Evolutionary conservation across 2,113 vertebrate genomes (phyloP), one percentile per base, ranked within the genome.

Genomic region (Anthoscopus minutus): DNA sequence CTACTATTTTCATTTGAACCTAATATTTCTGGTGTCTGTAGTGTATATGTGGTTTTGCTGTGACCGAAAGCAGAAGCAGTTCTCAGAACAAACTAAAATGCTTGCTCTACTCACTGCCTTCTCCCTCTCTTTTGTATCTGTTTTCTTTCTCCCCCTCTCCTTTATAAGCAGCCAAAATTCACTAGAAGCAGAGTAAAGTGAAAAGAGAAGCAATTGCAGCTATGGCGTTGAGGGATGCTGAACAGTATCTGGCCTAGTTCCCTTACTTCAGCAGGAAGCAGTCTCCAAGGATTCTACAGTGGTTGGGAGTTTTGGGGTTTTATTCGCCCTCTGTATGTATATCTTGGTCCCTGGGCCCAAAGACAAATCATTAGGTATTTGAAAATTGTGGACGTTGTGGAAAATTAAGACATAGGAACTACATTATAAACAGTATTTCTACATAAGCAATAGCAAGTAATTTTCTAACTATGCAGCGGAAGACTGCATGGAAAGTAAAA

Each of bases 91-190:
- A 84, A 33, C 22, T 18, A 10, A 48, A 48, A 45, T 40, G 19
- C 4, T 40, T 66, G 6, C 8, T 79, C 20, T 62, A 5, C 13
- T 16, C 10, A 71, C 24, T 57, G 27, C 15, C 19, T 57, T 76
- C 1, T 71, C 7, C 40, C 22, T 4, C 9, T 50, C 65, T 71
- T 45, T 70, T 0, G 0, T 17, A 21, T 9, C 13, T 76, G 6
- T 70, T 65, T 20, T 72, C 10, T 66, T 83, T 33, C 15, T 65
- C 10, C 10, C 0, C 2, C 4, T 80, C 18, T 57, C 7, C 6
- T 11, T 53, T 47, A 4, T 14, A 70, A 53, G 24, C 8, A 38
- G 20, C 4, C 33, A 47, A 92, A 53, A 8, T 57, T 89, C 42
- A 44, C 17, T 38, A 19, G 11, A 47, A 40, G 72, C 30, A n/a